Conservation (phyloP, 2,888 invertebrate genomes). For the Thyatira batis region DNA sequence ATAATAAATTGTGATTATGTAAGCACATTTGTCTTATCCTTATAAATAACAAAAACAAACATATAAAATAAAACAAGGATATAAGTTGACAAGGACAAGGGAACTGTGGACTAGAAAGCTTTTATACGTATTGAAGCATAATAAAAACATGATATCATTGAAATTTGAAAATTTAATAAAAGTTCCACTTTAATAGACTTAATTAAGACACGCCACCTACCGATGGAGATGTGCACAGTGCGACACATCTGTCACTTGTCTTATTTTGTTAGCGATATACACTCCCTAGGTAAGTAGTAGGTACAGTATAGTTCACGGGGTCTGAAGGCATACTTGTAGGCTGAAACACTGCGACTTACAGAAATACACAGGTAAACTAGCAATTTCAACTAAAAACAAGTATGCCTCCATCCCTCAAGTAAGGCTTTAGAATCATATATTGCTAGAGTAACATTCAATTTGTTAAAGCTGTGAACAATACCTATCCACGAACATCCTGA, state of each 20-base stretch:
- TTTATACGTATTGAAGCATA: slow-evolving; percentile 10
- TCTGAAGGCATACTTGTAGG: slow-evolving; percentile 2
- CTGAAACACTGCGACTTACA: too few relatives aligned
- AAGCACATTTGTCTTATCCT: background rate
- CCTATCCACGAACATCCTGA: slow-evolving; percentile 17
- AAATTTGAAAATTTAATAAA: slow-evolving; percentile 81
- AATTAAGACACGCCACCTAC: slow-evolving; percentile 65
- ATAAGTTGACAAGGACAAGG: background rate
- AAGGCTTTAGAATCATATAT: slow-evolving; percentile 50
- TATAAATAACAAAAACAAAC: background rate
- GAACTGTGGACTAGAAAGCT: background rate
- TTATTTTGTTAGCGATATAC: background rate
- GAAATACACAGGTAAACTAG: too few relatives aligned
- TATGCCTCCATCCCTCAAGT: slow-evolving; percentile 22
- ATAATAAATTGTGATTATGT: slow-evolving; percentile 30
- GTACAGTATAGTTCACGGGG: background rate
- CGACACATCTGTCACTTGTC: too few relatives aligned
- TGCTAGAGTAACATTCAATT: slow-evolving; percentile 47
- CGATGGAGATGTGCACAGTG: slow-evolving; percentile 53
- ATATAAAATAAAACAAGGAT: background rate
- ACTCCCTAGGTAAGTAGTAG: background rate
- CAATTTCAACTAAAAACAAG: slow-evolving; percentile 12
- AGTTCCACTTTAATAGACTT: slow-evolving; percentile 71
- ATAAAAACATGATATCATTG: slow-evolving; percentile 43
- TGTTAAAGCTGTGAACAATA: slow-evolving; percentile 52